Conservation (phyloP, 2,797 vertebrate genomes). For the Smutsia gigantea region DNA sequence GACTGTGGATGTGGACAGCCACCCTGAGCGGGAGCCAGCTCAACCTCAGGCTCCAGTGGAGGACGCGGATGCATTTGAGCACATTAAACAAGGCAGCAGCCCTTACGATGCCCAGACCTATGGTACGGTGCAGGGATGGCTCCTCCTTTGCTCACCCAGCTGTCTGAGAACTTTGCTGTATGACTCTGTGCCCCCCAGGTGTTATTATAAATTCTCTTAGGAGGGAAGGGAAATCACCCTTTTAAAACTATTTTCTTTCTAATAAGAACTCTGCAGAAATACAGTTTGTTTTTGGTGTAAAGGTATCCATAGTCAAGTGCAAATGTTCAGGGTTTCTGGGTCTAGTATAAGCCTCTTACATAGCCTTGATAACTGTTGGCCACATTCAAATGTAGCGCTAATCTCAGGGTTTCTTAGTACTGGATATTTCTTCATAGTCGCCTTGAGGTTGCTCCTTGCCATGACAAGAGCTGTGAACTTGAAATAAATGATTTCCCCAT, state of each 20-base stretch:
- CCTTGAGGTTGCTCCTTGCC: background rate
- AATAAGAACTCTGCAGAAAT: background rate
- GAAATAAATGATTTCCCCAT: background rate
- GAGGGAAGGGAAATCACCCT: background rate
- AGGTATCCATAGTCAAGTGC: background rate
- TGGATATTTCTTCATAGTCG: background rate
- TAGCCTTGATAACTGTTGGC: background rate
- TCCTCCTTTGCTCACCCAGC: background rate
- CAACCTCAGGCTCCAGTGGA: constrained; percentile 76
- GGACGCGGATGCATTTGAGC: constrained; percentile 94
- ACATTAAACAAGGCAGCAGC: constrained; percentile 90
- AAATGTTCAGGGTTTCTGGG: background rate
- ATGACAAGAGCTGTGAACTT: background rate
- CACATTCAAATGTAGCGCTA: background rate
- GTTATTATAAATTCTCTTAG: background rate
- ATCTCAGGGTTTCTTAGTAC: background rate
- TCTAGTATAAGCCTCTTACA: background rate
- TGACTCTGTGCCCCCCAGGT: background rate
- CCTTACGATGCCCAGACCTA: constrained; percentile 94
- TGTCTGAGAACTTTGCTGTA: background rate
- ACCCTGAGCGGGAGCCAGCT: constrained; percentile 73
- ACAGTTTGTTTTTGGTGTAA: background rate
- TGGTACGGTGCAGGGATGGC: constrained; percentile 85
- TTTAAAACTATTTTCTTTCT: background rate
- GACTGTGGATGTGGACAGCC: constrained; percentile 88